A percentile compares a stretch with the other conserved stretches of the same genome.
These are phyloP conservation scores for Hippocampus mohnikei DNA, from an alignment of 2,113 vertebrate genomes.

Conservation along the genomic window DNA sequence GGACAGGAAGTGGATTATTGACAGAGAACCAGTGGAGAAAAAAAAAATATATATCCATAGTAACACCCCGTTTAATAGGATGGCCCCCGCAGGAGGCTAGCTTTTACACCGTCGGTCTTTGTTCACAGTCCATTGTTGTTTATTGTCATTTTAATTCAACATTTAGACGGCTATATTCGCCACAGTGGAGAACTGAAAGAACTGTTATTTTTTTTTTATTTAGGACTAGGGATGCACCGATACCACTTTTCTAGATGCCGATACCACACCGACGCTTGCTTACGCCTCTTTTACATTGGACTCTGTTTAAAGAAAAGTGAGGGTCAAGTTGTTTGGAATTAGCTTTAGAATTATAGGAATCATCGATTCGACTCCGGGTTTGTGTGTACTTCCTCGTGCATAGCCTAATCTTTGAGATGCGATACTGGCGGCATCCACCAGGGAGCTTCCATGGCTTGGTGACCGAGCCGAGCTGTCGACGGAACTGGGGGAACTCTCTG, in stretches of 20 bases:
- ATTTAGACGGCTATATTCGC: constrained; percentile 41
- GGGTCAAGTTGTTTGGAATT: no score
- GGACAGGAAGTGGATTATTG: constrained; percentile 43
- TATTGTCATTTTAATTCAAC: constrained; percentile 45
- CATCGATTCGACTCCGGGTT: no score
- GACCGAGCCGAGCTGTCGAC: no score
- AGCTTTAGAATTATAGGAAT: no score
- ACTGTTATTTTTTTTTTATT: constrained; percentile 14
- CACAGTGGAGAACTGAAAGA: constrained; percentile 7
- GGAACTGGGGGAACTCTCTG: no score
- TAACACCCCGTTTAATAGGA: constrained; percentile 47
- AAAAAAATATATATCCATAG: constrained; percentile 28
- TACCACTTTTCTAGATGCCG: background rate
- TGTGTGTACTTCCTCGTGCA: no score
- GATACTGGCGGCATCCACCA: no score
- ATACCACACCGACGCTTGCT: no score
- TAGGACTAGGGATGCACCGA: constrained; percentile 27
- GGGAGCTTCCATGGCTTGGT: no score
- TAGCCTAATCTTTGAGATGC: no score
- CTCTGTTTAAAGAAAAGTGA: no score
- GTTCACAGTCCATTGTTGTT: constrained; percentile 54
- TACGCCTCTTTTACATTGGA: no score
- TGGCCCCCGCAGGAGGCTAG: constrained; percentile 35
- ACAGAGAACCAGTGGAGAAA: constrained; percentile 43
- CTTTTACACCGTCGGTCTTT: constrained; percentile 41